These are phyloP conservation scores for Pocota personata DNA, from an alignment of 2,888 invertebrate genomes.

Conservation along the genomic window DNA sequence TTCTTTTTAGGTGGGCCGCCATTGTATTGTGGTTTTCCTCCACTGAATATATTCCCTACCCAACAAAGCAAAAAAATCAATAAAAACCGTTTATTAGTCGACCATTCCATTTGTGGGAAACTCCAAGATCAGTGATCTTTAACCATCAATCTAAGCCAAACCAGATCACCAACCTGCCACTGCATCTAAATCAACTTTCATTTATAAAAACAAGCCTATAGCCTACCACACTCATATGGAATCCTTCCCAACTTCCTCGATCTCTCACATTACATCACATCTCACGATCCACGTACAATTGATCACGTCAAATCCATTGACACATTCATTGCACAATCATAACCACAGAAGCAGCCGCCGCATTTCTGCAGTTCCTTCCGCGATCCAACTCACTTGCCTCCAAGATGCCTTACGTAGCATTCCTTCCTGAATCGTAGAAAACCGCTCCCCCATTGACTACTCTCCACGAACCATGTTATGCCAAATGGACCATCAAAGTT, in stretches of 20 bases:
- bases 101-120: slow-evolving; percentile 3
- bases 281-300: slow-evolving; percentile 66
- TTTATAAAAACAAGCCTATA: slow-evolving; percentile 5
- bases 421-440: slow-evolving; percentile 17
- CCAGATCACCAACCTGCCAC: slow-evolving; percentile 62
- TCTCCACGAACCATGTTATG: slow-evolving; percentile 15
- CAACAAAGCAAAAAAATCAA: background rate
- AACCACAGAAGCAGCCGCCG: slow-evolving; percentile 65
- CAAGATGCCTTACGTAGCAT: background rate
- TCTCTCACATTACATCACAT: slow-evolving; percentile 56
- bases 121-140: slow-evolving; percentile 45
- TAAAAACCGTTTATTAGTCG: background rate
- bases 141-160: slow-evolving; percentile 55
- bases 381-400: slow-evolving; percentile 33
- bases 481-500: slow-evolving; percentile 37
- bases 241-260: slow-evolving; percentile 67
- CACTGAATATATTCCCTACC: background rate
- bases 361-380: slow-evolving; percentile 67
- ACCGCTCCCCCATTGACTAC: slow-evolving; percentile 1
- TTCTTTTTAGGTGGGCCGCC: too few species aligned
- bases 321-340: slow-evolving; percentile 74
- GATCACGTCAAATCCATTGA: slow-evolving; percentile 72
- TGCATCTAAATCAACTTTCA: slow-evolving; percentile 59
- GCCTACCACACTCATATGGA: slow-evolving; percentile 40
- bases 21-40: too few species aligned